Evolutionary conservation across 2,797 vertebrate species (phyloP).

Genomic region (Cryptoprocta ferox): DNA sequence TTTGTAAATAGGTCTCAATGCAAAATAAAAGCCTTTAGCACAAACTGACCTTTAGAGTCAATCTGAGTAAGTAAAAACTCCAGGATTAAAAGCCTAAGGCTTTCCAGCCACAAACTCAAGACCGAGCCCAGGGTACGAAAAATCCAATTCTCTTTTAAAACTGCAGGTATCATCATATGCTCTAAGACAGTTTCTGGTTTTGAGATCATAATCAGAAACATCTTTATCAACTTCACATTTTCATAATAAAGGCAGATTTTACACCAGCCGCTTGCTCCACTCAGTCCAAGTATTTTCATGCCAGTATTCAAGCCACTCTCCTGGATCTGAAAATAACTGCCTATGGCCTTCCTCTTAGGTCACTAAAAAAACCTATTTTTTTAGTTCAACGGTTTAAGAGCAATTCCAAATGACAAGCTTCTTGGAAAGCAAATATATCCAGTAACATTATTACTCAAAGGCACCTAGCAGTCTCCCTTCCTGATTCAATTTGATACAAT

Average conservation of each 20-base stretch:
- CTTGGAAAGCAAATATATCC: not conserved
- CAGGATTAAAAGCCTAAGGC: not conserved
- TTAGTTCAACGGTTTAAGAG: not conserved
- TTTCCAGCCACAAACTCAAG: not conserved
- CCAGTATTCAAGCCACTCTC: not conserved
- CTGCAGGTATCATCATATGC: not conserved
- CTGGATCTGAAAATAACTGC: not conserved
- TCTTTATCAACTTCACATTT: not conserved
- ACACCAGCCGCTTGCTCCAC: not conserved
- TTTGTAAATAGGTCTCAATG: not conserved
- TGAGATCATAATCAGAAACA: not conserved
- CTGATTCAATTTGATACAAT: not conserved
- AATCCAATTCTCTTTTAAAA: not conserved
- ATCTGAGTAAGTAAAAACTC: not conserved
- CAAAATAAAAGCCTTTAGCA: conserved; percentile 17
- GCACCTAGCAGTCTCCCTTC: not conserved
- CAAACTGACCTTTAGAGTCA: not conserved
- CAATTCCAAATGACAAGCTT: not conserved
- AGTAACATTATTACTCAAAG: not conserved
- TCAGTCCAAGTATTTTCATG: not conserved
- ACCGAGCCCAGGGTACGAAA: not conserved
- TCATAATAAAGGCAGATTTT: not conserved
- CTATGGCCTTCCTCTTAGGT: not conserved
- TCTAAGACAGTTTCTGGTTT: not conserved
- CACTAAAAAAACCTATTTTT: not conserved